phyloP scores from a whole-genome alignment of 1,140 invertebrate genomes.

The Cydia strobilella region DNA sequence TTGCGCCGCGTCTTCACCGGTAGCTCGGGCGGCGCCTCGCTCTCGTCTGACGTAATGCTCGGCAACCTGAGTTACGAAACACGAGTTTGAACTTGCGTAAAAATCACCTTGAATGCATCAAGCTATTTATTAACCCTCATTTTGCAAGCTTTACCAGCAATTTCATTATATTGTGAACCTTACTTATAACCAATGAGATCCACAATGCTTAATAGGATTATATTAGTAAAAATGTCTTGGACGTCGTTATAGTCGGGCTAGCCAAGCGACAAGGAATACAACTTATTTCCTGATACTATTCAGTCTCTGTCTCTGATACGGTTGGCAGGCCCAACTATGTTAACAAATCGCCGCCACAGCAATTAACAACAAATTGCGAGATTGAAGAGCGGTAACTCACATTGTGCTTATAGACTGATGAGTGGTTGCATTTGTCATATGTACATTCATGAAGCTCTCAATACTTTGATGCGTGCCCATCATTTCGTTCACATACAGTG shows the following conservation, averaged over 20 bases:
- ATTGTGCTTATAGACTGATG: constrained; percentile 58
- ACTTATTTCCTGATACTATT: too few relatives aligned
- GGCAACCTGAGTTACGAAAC: constrained; percentile 51
- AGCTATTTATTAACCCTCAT: neutral
- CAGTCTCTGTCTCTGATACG: neutral
- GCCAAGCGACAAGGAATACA: neutral
- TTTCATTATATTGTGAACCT: neutral
- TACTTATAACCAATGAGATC: neutral
- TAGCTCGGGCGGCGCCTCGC: constrained; percentile 75
- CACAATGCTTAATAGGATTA: neutral
- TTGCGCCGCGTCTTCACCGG: constrained; percentile 75
- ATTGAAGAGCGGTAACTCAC: constrained; percentile 61
- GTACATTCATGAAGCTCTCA: constrained; percentile 76
- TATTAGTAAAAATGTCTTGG: neutral
- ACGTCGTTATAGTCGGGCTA: neutral
- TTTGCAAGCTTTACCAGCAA: constrained; percentile 14
- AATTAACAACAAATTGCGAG: constrained; percentile 42
- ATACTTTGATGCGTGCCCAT: constrained; percentile 74
- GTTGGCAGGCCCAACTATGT: constrained; percentile 4
- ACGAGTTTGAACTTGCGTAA: constrained; percentile 15
- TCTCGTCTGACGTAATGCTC: constrained; percentile 72
- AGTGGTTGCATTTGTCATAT: constrained; percentile 67
- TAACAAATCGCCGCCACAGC: constrained; percentile 3
- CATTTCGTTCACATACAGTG: constrained; percentile 75
- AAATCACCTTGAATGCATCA: neutral